These are phyloP conservation scores for Agapornis canus DNA, from an alignment of 2,797 vertebrate species.

Conservation along the genomic window DNA sequence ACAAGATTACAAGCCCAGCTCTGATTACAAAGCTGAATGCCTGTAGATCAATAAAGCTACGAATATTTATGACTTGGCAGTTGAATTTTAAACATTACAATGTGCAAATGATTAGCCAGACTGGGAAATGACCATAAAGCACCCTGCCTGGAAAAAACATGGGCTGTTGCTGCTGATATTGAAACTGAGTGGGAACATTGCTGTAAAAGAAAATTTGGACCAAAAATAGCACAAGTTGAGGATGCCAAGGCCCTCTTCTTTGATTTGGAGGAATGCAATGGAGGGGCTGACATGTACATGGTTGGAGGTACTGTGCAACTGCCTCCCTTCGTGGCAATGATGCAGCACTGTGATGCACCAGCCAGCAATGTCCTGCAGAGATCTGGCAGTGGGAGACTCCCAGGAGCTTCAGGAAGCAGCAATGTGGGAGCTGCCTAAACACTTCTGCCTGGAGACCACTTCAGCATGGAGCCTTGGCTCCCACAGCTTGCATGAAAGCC, in stretches of 20 bases:
- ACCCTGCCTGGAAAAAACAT: neutral
- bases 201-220: neutral
- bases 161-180: neutral
- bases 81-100: slow-evolving; percentile 43
- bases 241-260: neutral
- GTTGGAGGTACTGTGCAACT: neutral
- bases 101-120: slow-evolving; percentile 44
- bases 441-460: neutral
- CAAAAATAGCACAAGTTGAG: neutral
- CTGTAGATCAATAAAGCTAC: slow-evolving; percentile 44
- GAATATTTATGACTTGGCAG: slow-evolving; percentile 50
- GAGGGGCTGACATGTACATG: neutral
- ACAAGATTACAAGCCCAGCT: slow-evolving; percentile 38
- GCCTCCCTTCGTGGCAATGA: neutral
- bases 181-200: neutral
- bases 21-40: slow-evolving; percentile 52
- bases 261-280: neutral
- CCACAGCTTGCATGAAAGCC: neutral
- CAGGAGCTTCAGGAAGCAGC: neutral
- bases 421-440: neutral
- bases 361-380: neutral
- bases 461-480: neutral
- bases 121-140: slow-evolving; percentile 23
- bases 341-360: neutral
- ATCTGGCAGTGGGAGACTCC: neutral